phyloP scores from a whole-genome alignment of 2,113 vertebrate genomes.

The Notiomystis cincta region DNA sequence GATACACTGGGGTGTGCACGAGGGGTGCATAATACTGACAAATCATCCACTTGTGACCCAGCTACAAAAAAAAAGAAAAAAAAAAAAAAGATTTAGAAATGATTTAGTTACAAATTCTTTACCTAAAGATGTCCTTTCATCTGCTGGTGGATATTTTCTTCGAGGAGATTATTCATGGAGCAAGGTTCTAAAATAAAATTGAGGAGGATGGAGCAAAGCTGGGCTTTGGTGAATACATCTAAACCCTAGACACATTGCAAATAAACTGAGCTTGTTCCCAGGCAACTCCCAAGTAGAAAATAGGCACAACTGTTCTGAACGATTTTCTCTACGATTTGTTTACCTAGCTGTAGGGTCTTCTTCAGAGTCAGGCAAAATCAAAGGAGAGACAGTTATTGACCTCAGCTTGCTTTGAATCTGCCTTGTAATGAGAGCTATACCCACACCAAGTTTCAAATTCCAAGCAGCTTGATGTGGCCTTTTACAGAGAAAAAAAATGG shows the following conservation, averaged over 20 bases:
- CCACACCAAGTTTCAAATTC: not conserved
- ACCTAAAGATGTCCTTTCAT: slow-evolving; percentile 54
- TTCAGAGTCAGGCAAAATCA: not conserved
- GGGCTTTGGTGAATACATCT: slow-evolving; percentile 55
- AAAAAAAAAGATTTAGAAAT: not conserved
- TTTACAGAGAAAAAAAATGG: not conserved
- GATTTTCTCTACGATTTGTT: not conserved
- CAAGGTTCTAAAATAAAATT: slow-evolving; percentile 68
- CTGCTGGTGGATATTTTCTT: slow-evolving; percentile 51
- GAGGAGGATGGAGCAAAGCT: slow-evolving; percentile 64
- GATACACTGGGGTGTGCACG: not conserved
- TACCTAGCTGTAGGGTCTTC: slow-evolving; percentile 31
- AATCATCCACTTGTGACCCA: not conserved
- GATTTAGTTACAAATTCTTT: slow-evolving; percentile 1
- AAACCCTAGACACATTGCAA: slow-evolving; percentile 56
- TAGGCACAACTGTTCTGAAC: not conserved
- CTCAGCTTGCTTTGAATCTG: not conserved
- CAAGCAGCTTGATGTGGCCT: slow-evolving; percentile 22
- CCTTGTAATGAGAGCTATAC: not conserved
- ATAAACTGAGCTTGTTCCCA: slow-evolving; percentile 57
- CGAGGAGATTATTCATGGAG: slow-evolving; percentile 46
- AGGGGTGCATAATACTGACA: not conserved
- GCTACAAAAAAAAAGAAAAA: not conserved
- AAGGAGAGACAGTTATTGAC: not conserved
- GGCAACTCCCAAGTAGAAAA: slow-evolving; percentile 63